Conservation (phyloP, 1,140 invertebrate species). For the Vanessa tameamea region DNA sequence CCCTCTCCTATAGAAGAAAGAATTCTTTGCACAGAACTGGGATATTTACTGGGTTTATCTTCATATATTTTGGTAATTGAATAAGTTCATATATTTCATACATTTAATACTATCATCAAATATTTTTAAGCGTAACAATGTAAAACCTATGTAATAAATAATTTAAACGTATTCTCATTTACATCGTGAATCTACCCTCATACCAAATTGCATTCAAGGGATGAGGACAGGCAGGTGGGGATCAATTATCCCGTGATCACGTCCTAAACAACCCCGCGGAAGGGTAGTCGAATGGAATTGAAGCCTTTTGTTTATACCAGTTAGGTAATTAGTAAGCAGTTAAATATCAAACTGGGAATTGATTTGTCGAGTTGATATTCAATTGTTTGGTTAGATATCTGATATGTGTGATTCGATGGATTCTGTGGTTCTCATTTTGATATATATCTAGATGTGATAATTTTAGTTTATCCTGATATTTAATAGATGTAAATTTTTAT, state of each 20-base stretch:
- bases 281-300: slow-evolving; percentile 51
- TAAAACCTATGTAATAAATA: neutral
- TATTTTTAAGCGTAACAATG: neutral
- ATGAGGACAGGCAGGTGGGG: slow-evolving; percentile 44
- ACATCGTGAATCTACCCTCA: slow-evolving; percentile 16
- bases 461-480: no score
- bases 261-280: slow-evolving; percentile 49
- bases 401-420: neutral
- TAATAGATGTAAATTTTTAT: no score
- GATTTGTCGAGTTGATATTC: slow-evolving; percentile 42
- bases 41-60: no score
- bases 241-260: slow-evolving; percentile 53
- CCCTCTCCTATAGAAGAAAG: no score
- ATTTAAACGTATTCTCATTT: neutral
- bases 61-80: neutral
- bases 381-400: slow-evolving; percentile 36
- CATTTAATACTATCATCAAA: neutral
- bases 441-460: neutral
- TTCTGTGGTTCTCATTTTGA: neutral
- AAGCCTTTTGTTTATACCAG: slow-evolving; percentile 51
- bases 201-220: slow-evolving; percentile 47
- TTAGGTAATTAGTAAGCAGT: slow-evolving; percentile 46
- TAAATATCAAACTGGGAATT: slow-evolving; percentile 43
- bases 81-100: neutral
- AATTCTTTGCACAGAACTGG: no score